Evolutionary conservation across 2,888 invertebrate genomes (phyloP), one percentile per base, ranked within the genome.

Genomic region (Pseudococcus longispinus): DNA sequence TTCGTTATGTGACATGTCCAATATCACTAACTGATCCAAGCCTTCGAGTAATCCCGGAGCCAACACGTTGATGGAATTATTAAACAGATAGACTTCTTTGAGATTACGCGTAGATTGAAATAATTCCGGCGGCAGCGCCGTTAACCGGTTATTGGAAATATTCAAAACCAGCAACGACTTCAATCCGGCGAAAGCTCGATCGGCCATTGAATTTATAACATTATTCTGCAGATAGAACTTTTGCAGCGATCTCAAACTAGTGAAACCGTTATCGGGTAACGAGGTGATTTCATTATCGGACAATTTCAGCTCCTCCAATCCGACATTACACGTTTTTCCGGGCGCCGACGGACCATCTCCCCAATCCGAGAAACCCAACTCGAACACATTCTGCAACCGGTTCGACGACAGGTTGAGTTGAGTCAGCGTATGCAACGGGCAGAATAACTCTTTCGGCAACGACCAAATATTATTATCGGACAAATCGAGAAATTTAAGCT

Each of bases 391-490:
- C 91, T 95, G 95, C 89, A 96, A 92, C 90, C 95, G 93, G 90
- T 96, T 96, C 90, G 93, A 92, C 84, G 95, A 95, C 88, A 96
- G 91, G 90, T 96, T 96, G 86, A 96, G 91, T 88, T 92, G 92
- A 88, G 93, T 93, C 88, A 96, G 92, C 90, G 93, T 93, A 89
- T 93, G 93, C 84, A 95, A 91, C 86, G 95, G 94, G 90, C 97
- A 97, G 91, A 97, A 97, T 88, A 96, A 92, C 90, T 95, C 94
- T 90, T 95, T 95, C 26, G 97, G 96, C 90, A 97, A 94, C 88
- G 96, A 95, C 96, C 96, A 96, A 90, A 97, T 96, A 91, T 96
- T 96, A 91, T 97, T 96, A 90, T 94, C 94, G 90, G 96, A 96
- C 89, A 97, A 92, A 91, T 97, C 97, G 89, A 97, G 92, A 89